Evolutionary conservation across 2,888 invertebrate genomes (phyloP).

Genomic region (Stenodema calcarata): DNA sequence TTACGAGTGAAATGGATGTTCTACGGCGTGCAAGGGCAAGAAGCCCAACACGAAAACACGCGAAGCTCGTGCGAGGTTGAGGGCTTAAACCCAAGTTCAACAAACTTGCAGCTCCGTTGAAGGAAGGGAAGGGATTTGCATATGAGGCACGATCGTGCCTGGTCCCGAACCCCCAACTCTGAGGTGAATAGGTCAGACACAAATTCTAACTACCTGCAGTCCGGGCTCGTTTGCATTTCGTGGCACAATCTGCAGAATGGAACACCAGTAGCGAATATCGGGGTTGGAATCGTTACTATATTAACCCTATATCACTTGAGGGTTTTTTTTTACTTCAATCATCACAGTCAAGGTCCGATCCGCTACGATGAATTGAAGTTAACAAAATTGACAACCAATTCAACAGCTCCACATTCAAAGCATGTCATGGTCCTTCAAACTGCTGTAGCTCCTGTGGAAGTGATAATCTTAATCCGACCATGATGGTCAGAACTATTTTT

Average conservation of each 20-base stretch:
- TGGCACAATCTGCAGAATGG: not conserved
- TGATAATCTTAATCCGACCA: too few species aligned
- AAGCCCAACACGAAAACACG: not conserved
- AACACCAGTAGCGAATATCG: not conserved
- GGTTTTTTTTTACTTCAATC: too few species aligned
- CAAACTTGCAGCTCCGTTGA: slow-evolving; percentile 2
- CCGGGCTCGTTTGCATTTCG: not conserved
- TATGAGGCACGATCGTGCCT: slow-evolving; percentile 2
- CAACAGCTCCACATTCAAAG: too few species aligned
- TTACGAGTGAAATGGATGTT: not conserved
- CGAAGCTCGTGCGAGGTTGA: not conserved
- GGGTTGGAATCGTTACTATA: too few species aligned
- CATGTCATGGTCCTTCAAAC: too few species aligned
- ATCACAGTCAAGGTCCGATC: too few species aligned
- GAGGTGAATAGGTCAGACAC: not conserved
- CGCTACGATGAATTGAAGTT: too few species aligned
- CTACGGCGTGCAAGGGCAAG: not conserved
- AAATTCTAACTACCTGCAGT: not conserved
- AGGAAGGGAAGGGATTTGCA: not conserved
- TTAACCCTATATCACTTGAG: too few species aligned
- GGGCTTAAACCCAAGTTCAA: not conserved
- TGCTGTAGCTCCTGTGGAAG: too few species aligned
- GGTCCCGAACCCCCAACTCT: not conserved
- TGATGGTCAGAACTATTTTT: too few species aligned
- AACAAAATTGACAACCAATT: too few species aligned